Evolutionary conservation across 2,888 invertebrate species (phyloP), one percentile per base, ranked within the genome.

Genomic region (Clunio marinus): DNA sequence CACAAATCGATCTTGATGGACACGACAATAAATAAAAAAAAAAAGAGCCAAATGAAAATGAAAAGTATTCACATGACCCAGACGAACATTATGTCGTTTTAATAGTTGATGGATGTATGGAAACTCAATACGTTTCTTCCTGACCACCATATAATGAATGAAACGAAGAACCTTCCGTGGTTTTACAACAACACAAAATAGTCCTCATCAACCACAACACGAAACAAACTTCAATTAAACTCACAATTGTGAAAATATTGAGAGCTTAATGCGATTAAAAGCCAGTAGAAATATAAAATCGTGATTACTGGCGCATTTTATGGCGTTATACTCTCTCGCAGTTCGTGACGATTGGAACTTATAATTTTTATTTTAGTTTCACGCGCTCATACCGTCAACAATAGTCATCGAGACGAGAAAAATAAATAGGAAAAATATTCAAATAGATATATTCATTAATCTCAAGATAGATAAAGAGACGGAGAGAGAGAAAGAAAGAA

Each of bases 31-130:
- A n/a, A n/a, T n/a, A n/a, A n/a, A n/a, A n/a, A n/a, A n/a, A n/a
- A n/a, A n/a, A n/a, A n/a, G n/a, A n/a, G n/a, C n/a, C n/a, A n/a
- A n/a, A 41, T 41, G 41, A 15, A 41, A 41, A 51, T 22, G 51
- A 22, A 51, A 51, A 51, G 51, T 51, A 22, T 51, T 51, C 51
- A 51, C 51, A 51, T 51, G 51, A 51, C 51, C 51, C 51, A 51
- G 51, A 22, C 51, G 17, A 3, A 20, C 13, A 45, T 4, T 7
- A n/a, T 45, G 45, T n/a, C n/a, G 8, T 4, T 45, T 4, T 10
- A 45, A 15, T 15, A 15, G 45, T 10, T 15, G 45, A 51, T 22
- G 51, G 15, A n/a, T 17, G 22, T 13, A 8, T 22, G 20, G 51
- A 22, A 51, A 51, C 17, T 2, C 17, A 22, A 51, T 13, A 22